A percentile compares a stretch with the other conserved stretches of the same genome.
These are phyloP conservation scores for Bilobella aurantiaca DNA, from an alignment of 1,140 invertebrate genomes.

Conservation along the genomic window DNA sequence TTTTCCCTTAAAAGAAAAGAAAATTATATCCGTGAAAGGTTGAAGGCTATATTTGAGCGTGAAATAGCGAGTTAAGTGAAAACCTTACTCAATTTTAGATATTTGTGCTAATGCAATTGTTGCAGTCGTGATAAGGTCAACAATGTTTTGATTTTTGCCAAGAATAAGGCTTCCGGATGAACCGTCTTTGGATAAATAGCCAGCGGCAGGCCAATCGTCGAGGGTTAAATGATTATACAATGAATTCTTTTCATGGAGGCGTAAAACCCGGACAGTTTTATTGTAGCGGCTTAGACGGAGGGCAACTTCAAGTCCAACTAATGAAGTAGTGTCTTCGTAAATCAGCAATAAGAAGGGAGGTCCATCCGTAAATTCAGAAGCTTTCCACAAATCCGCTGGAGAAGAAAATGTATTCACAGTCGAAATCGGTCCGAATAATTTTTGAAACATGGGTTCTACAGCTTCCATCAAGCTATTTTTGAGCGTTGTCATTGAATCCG, in stretches of 20 bases:
- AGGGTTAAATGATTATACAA: conserved; percentile 18
- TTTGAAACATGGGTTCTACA: conserved; percentile 15
- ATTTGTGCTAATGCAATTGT: not conserved
- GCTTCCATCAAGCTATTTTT: conserved; percentile 20
- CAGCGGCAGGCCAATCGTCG: conserved; percentile 30
- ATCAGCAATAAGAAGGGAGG: conserved; percentile 12
- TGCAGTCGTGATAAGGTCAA: not conserved
- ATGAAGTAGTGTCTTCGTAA: conserved; percentile 18
- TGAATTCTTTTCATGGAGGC: conserved; percentile 20
- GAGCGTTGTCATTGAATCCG: conserved; percentile 22
- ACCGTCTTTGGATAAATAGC: conserved; percentile 10
- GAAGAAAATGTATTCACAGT: not conserved
- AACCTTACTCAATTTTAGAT: not conserved
- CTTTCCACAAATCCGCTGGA: conserved; percentile 13
- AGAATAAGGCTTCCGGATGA: conserved; percentile 6
- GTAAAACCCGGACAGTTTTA: conserved; percentile 11
- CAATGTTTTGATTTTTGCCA: conserved; percentile 2
- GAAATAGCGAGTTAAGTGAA: not conserved
- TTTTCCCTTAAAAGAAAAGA: not conserved
- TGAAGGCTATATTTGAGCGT: not conserved
- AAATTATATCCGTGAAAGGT: not conserved
- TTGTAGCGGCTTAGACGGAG: conserved; percentile 12
- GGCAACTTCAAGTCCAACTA: conserved; percentile 24
- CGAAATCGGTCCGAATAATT: conserved; percentile 3
- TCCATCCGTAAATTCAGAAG: not conserved